Evolutionary conservation across 37 sponge, comb jelly and placozoan genomes (phyloP).

Genomic region (Ianthella basta): DNA sequence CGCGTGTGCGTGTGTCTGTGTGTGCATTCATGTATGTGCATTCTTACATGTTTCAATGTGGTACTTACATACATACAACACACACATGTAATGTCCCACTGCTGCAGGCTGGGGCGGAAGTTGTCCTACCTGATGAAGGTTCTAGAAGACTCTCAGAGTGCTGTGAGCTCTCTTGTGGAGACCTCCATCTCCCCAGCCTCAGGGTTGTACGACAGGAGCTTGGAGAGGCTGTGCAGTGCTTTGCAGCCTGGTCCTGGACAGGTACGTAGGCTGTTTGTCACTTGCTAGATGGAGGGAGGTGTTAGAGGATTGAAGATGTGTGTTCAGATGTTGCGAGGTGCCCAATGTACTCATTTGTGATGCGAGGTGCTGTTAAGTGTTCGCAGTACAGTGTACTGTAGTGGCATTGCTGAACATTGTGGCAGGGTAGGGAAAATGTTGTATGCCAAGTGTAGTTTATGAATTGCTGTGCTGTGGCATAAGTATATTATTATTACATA

Average conservation of each 20-base stretch:
- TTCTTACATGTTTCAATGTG: not conserved
- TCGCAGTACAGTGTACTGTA: no score
- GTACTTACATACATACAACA: not conserved
- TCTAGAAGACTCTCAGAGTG: not conserved
- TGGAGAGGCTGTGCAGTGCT: not conserved
- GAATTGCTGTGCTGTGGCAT: no score
- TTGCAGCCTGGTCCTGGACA: not conserved
- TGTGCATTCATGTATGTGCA: not conserved
- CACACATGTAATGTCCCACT: not conserved
- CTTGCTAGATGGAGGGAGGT: no score
- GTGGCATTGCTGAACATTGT: no score
- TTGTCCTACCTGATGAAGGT: constrained; percentile 16
- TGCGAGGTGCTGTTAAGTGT: no score
- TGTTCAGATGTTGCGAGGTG: no score
- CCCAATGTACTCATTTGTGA: no score
- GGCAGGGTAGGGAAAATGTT: no score
- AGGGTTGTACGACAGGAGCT: not conserved
- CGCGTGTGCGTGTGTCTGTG: not conserved
- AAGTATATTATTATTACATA: no score
- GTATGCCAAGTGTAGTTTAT: no score
- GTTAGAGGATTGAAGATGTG: no score
- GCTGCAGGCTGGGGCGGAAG: constrained; percentile 5
- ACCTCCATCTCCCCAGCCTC: not conserved
- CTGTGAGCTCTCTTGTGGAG: not conserved
- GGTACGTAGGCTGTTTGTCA: constrained; percentile 11